A percentile compares a stretch with the other conserved stretches of the same genome.
Evolutionary conservation across 2,888 invertebrate genomes (phyloP).

Genomic region (Lasioglossum figueresi): DNA sequence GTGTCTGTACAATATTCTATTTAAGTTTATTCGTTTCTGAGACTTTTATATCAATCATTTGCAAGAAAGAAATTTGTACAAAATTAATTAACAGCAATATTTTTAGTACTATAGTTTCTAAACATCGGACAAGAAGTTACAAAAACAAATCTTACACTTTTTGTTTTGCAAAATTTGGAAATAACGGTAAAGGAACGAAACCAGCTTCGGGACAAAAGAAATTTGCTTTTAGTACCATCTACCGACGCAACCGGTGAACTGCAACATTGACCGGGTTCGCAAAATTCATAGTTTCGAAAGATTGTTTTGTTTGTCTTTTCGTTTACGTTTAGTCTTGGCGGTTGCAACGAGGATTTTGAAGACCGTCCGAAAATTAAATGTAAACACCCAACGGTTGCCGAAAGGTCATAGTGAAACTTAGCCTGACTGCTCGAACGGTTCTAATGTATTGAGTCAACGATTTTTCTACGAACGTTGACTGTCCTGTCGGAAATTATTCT

Average conservation of each 20-base stretch:
- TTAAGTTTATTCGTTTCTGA: neutral
- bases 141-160: neutral
- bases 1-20: neutral
- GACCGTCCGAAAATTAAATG: constrained; percentile 78
- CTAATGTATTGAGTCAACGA: constrained; percentile 41
- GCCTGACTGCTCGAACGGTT: neutral
- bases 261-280: constrained; percentile 62
- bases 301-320: constrained; percentile 64
- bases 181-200: constrained; percentile 12
- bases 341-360: constrained; percentile 72
- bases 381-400: constrained; percentile 71
- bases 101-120: neutral
- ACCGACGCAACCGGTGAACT: constrained; percentile 29
- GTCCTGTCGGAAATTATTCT: constrained; percentile 46
- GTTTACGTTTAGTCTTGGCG: constrained; percentile 75
- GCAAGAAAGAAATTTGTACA: neutral
- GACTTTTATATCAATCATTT: neutral
- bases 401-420: constrained; percentile 49
- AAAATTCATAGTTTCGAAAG: constrained; percentile 62
- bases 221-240: constrained; percentile 52
- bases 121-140: neutral
- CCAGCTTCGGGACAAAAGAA: constrained; percentile 44
- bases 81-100: neutral
- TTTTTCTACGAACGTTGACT: constrained; percentile 38
- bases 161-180: neutral